Evolutionary conservation across 2,888 invertebrate species (phyloP).

Genomic region (Lagria hirta): DNA sequence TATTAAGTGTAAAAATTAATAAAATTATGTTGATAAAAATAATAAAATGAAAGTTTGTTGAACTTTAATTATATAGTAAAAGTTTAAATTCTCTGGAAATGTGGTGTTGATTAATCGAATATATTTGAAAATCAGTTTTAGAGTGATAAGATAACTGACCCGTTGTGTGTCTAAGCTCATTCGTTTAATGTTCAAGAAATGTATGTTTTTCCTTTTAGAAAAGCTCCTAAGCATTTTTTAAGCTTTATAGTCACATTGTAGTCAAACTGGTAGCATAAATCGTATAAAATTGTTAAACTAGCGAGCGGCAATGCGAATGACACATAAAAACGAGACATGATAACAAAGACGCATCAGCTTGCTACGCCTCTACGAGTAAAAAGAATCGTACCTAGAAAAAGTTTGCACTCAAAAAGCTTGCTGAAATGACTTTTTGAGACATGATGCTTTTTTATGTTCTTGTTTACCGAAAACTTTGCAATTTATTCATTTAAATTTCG

Average conservation of each 20-base stretch:
- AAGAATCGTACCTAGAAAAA: constrained; percentile 31
- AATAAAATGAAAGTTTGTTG: too few relatives aligned
- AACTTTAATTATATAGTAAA: too few relatives aligned
- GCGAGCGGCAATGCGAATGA: constrained; percentile 37
- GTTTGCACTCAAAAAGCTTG: too few relatives aligned
- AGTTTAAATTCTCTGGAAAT: too few relatives aligned
- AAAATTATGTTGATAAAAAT: too few relatives aligned
- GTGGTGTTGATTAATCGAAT: too few relatives aligned
- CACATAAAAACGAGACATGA: constrained; percentile 35
- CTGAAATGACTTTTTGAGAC: constrained; percentile 34
- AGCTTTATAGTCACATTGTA: constrained; percentile 22
- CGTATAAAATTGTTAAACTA: constrained; percentile 29
- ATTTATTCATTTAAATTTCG: constrained; percentile 32
- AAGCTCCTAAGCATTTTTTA: constrained; percentile 24
- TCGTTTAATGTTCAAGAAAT: constrained; percentile 19
- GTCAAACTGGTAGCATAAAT: constrained; percentile 26
- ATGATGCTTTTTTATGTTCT: constrained; percentile 42
- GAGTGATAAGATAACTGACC: too few relatives aligned
- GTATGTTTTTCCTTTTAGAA: constrained; percentile 23
- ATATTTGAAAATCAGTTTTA: too few relatives aligned
- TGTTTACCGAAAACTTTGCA: constrained; percentile 39
- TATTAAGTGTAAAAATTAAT: too few relatives aligned
- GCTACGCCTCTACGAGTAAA: constrained; percentile 27
- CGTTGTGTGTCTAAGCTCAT: constrained; percentile 14
- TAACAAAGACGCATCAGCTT: constrained; percentile 28